Evolutionary conservation across 2,888 invertebrate genomes (phyloP), one percentile per base, ranked within the genome.

Genomic region (Dexiosoma caninum): DNA sequence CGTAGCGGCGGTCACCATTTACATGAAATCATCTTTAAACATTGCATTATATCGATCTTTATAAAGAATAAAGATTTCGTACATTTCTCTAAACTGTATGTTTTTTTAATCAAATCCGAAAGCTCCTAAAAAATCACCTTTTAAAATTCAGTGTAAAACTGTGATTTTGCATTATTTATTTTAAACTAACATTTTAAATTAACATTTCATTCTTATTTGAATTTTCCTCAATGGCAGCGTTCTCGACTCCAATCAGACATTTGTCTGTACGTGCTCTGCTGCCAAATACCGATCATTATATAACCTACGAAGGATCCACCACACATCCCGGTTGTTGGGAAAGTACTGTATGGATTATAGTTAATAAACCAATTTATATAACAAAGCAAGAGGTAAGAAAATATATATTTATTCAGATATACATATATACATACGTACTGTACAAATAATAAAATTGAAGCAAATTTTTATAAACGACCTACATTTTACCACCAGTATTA

Each of bases 251-350:
- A 72, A 95, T 98, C 88, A 94, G 95, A 86, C 95, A 96, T 88
- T 92, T 98, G 86, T 96, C 97, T 30, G 92, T 98, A 84, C 94
- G 95, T 86, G 95, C 95, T 71, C 91, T 98, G 71, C 92, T 99
- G 85, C 98, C 99, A 82, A 95, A 95, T 88, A 98, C 97, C 51
- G 94, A 95, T 86, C 95, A 96, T 89, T 99, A 97, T 91, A 96
- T 99, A 92, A 99, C 99, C 32, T 99, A 98, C 90, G 98, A 98
- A 89, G 98, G 98, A 23, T 98, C 98, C 84, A 95, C 98, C 85
- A 98, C 99, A 71, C 97, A 97, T 91, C 99, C 99, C 8, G 97
- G 98, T 60, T 99, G 99, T 91, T 97, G 98, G 95, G 99, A 99
- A 91, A 98, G 98, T n/a, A 97, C 98, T 42, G 97, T 98, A 78